Conservation (phyloP, 2,888 invertebrate genomes). For the Escarpia spicata region DNA sequence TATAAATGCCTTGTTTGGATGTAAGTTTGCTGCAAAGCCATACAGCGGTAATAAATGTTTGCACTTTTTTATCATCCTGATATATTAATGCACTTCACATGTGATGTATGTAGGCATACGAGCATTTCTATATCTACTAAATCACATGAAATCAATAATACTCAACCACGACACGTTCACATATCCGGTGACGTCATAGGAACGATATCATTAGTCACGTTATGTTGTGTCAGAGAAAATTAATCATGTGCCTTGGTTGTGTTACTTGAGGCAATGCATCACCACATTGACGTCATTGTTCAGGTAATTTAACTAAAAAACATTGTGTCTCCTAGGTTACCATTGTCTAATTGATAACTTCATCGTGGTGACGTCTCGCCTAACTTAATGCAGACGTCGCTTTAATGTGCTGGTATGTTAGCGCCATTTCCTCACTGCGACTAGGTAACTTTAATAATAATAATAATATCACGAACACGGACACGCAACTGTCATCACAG, state of each 20-base stretch:
- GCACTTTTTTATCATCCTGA: neutral
- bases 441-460: too few species aligned
- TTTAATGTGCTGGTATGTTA: too few species aligned
- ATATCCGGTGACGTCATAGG: neutral
- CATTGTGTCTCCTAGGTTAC: neutral
- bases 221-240: neutral
- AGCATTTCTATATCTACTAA: neutral
- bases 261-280: neutral
- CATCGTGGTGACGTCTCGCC: neutral
- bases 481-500: too few species aligned
- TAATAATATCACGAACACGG: too few species aligned
- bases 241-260: neutral
- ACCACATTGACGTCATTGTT: neutral
- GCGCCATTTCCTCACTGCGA: too few species aligned
- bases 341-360: neutral
- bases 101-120: neutral
- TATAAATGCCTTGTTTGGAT: too few species aligned
- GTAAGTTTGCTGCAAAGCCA: too few species aligned
- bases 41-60: too few species aligned
- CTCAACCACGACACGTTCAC: neutral
- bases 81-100: neutral
- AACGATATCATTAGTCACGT: neutral
- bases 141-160: neutral
- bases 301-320: neutral
- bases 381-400: too few species aligned